phyloP scores from a whole-genome alignment of 2,113 vertebrate genomes.

The Proterorhinus semilunaris region DNA sequence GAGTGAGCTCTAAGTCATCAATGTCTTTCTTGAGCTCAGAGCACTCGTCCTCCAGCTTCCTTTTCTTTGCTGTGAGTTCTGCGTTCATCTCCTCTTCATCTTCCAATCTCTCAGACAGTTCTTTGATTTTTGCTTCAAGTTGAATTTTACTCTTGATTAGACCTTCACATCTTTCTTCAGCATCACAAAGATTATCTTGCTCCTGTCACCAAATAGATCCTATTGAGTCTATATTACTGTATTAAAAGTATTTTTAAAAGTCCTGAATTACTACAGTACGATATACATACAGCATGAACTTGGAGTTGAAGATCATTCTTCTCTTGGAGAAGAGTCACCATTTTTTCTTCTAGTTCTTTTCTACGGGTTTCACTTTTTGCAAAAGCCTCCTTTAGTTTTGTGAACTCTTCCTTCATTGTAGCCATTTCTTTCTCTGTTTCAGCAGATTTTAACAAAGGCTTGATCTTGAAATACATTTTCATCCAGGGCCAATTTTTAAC shows the following conservation, averaged over 20 bases:
- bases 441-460: slow-evolving; percentile 83
- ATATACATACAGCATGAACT: slow-evolving; percentile 81
- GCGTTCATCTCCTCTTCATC: slow-evolving; percentile 87
- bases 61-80: slow-evolving; percentile 84
- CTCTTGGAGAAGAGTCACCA: slow-evolving; percentile 86
- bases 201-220: slow-evolving; percentile 68
- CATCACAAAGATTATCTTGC: slow-evolving; percentile 84
- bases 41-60: slow-evolving; percentile 82
- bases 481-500: slow-evolving; percentile 92
- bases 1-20: slow-evolving; percentile 63
- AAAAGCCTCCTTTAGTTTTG: slow-evolving; percentile 77
- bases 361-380: slow-evolving; percentile 83
- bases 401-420: slow-evolving; percentile 73
- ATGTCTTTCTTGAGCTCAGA: slow-evolving; percentile 69
- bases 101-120: slow-evolving; percentile 81
- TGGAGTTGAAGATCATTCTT: slow-evolving; percentile 87
- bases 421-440: slow-evolving; percentile 82
- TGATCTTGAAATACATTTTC: slow-evolving; percentile 90
- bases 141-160: slow-evolving; percentile 89
- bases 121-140: slow-evolving; percentile 85
- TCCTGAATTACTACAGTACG: not conserved
- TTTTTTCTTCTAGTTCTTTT: slow-evolving; percentile 89
- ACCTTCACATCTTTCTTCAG: slow-evolving; percentile 85
- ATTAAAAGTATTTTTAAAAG: not conserved
- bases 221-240: not conserved